phyloP scores from a whole-genome alignment of 2,888 invertebrate species.

The Tortricodes alternella region DNA sequence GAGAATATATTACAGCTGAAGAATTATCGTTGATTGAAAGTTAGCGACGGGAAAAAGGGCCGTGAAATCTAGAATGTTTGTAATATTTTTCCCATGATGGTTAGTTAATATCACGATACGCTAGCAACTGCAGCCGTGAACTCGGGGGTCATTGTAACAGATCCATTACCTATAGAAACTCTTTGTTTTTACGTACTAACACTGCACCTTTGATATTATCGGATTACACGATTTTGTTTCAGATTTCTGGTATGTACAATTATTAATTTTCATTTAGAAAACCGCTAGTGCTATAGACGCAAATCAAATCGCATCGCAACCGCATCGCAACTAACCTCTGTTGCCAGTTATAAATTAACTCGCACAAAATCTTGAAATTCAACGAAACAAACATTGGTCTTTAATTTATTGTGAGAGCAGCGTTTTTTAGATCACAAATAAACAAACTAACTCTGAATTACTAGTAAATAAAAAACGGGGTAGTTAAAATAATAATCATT shows the following conservation, averaged over 20 bases:
- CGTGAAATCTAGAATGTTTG: conserved; percentile 50
- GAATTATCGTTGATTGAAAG: not conserved
- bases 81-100: conserved; percentile 66
- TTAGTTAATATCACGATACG: conserved; percentile 69
- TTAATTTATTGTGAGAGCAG: no score
- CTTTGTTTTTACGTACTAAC: conserved; percentile 33
- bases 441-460: no score
- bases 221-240: not conserved
- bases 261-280: conserved; percentile 31
- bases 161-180: conserved; percentile 44
- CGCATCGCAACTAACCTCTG: conserved; percentile 60
- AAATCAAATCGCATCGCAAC: conserved; percentile 58
- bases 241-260: not conserved
- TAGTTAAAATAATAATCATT: not conserved
- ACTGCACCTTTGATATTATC: conserved; percentile 37
- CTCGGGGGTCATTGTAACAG: conserved; percentile 63
- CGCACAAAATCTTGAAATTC: no score
- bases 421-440: no score
- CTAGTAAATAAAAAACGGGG: no score
- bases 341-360: conserved; percentile 35
- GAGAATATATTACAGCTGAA: not conserved
- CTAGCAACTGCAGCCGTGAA: conserved; percentile 69
- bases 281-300: conserved; percentile 63
- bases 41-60: conserved; percentile 38
- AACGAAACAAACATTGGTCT: no score